Evolutionary conservation across 2,888 invertebrate genomes (phyloP), one percentile per base, ranked within the genome.

Genomic region (Lasioglossum vierecki): DNA sequence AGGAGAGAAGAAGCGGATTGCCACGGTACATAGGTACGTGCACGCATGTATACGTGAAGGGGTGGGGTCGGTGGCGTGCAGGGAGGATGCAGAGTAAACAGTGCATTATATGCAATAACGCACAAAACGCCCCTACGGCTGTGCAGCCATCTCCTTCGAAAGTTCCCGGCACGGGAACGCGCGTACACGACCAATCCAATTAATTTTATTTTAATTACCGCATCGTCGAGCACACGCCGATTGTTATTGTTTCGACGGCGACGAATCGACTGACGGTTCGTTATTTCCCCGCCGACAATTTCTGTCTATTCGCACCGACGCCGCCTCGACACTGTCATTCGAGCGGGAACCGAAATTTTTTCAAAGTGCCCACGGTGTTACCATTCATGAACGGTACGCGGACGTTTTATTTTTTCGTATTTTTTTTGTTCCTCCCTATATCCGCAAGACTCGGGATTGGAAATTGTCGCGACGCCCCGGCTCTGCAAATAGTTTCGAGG

Each of bases 131-230:
- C 88, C 90, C 90, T 85, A 89, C 87, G 89, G 91, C 90, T 86
- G 82, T 87, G 74, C 87, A 80, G 86, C 85, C 87, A 88, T 89
- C 91, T 88, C 87, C 91, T 89, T 91, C 88, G 88, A 91, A 90
- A 90, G 83, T 83, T 85, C 88, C 87, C 86, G 41, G 85, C 80
- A 76, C 85, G 88, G 73, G 85, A 84, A 83, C 85, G 85, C 84
- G 85, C 84, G 85, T 83, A 72, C 86, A 84, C 88, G 85, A 81
- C 84, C 92, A 90, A 93, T 93, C 93, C 92, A 94, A 93, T 94
- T 94, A 93, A 93, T 93, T 93, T 93, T 92, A 93, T 93, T 93
- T 93, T 92, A 93, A 94, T 94, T 92, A 93, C 91, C 91, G 91
- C 90, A 90, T 92, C 91, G 91, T 81, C 91, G 91, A 87, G 83